phyloP scores from a whole-genome alignment of 1,140 invertebrate species.

The Zophobas atratus region DNA sequence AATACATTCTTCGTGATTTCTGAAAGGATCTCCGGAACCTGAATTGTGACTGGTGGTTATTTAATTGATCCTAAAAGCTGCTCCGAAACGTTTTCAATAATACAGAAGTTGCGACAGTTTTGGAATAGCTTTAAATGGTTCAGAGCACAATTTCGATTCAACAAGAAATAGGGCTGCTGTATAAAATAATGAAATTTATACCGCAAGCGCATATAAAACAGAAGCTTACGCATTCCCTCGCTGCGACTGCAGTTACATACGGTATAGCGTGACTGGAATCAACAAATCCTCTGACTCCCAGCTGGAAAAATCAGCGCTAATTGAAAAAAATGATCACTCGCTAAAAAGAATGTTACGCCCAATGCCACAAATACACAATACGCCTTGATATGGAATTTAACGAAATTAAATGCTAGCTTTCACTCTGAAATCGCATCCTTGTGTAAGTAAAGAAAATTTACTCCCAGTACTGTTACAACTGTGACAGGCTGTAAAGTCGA shows the following conservation, averaged over 20 bases:
- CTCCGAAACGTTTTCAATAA: conserved; percentile 24
- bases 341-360: background rate
- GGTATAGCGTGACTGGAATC: conserved; percentile 10
- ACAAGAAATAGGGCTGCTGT: background rate
- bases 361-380: no score
- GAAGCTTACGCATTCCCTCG: conserved; percentile 1
- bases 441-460: no score
- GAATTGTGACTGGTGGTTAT: conserved; percentile 35
- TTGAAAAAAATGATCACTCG: background rate
- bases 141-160: conserved; percentile 16
- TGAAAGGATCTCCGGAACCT: conserved; percentile 1
- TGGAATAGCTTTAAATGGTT: conserved; percentile 39
- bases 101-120: conserved; percentile 24
- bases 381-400: no score
- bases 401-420: no score
- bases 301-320: conserved; percentile 14
- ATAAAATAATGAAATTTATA: conserved; percentile 41
- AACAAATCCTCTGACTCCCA: conserved; percentile 5
- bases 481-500: no score
- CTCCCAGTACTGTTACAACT: no score
- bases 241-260: conserved; percentile 8
- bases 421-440: no score
- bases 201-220: conserved; percentile 14
- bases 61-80: conserved; percentile 35
- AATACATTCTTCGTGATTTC: conserved; percentile 6